Evolutionary conservation across 2,797 vertebrate genomes (phyloP).

Genomic region (Steatocranus sp.): DNA sequence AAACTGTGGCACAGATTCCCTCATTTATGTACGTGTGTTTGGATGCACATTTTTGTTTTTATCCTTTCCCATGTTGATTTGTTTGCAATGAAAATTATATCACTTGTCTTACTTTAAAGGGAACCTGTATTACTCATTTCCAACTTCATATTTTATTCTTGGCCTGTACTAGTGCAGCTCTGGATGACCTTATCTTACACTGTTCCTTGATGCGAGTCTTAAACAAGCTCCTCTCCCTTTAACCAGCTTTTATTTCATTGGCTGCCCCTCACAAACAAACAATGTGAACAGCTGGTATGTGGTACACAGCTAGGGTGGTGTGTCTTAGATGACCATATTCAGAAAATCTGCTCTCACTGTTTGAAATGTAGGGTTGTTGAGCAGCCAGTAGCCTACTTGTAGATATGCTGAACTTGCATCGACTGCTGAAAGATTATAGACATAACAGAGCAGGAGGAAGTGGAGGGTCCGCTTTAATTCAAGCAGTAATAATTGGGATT

Average conservation of each 20-base stretch:
- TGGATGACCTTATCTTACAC: background rate
- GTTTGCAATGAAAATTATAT: background rate
- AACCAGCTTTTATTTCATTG: background rate
- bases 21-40: background rate
- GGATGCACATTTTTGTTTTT: background rate
- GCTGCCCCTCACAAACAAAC: background rate
- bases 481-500: background rate
- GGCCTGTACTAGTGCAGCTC: background rate
- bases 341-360: background rate
- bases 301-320: background rate
- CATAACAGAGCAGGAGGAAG: background rate
- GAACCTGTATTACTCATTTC: background rate
- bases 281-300: background rate
- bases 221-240: background rate
- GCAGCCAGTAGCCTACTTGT: background rate
- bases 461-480: background rate
- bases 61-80: background rate
- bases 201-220: background rate
- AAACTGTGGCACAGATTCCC: background rate
- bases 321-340: background rate
- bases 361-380: background rate
- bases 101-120: rapidly evolving
- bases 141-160: background rate
- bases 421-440: background rate
- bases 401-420: background rate